Percentiles rank a stretch among this genome's conserved stretches.
phyloP scores from a whole-genome alignment of 2,888 invertebrate species.

The Eupithecia pulchellata region DNA sequence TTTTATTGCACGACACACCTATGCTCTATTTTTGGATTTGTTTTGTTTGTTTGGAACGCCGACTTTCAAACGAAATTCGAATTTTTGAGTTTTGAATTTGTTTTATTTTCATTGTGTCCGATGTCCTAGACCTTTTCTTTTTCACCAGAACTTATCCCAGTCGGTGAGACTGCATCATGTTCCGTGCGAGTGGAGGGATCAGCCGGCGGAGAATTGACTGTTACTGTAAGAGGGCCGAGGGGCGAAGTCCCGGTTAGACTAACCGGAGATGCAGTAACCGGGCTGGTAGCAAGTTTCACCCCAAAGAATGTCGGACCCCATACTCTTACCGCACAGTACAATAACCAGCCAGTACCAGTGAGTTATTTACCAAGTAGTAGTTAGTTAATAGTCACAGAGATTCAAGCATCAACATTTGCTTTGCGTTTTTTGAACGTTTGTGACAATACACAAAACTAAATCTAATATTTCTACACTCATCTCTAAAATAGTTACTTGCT shows the following conservation, averaged over 20 bases:
- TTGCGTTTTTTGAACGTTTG: background rate
- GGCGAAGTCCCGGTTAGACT: conserved; percentile 95
- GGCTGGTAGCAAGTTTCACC: conserved; percentile 96
- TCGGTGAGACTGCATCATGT: conserved; percentile 87
- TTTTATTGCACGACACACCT: background rate
- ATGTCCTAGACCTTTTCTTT: conserved; percentile 14
- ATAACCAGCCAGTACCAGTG: conserved; percentile 92
- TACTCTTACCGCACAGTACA: conserved; percentile 95
- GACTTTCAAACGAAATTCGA: background rate
- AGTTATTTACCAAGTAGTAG: background rate
- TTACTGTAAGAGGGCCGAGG: conserved; percentile 94
- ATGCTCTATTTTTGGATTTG: background rate
- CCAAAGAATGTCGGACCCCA: conserved; percentile 97
- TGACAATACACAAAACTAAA: background rate
- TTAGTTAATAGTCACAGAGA: background rate
- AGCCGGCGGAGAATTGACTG: conserved; percentile 92
- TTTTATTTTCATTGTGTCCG: background rate
- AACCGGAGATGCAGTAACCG: conserved; percentile 94
- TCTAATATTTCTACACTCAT: no score
- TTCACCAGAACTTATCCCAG: conserved; percentile 90
- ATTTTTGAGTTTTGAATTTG: background rate
- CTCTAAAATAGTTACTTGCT: background rate
- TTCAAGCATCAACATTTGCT: background rate
- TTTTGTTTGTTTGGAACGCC: background rate
- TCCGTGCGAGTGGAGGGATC: conserved; percentile 83